Percentiles rank a stretch among this genome's conserved stretches.
Conservation (phyloP, 2,888 invertebrate species). For the Perizoma flavofasciatum region DNA sequence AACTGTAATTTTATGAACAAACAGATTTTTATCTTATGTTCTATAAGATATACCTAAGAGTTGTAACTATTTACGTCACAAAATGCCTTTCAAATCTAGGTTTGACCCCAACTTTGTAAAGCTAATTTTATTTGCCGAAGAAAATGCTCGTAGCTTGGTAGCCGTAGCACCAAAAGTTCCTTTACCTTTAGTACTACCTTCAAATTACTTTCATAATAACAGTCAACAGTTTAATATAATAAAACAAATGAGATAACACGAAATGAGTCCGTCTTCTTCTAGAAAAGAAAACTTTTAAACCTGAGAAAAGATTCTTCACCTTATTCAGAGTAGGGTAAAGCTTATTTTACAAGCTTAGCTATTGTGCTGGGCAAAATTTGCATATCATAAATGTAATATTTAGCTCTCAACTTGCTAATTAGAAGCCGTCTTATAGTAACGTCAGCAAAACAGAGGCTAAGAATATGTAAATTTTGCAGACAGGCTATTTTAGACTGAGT, state of each 20-base stretch:
- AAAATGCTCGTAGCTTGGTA: neutral
- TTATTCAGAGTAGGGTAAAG: conserved; percentile 51
- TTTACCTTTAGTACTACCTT: conserved; percentile 22
- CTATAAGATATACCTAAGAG: too few relatives aligned
- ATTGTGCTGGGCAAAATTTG: conserved; percentile 67
- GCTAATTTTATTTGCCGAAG: conserved; percentile 3
- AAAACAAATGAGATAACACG: conserved; percentile 57
- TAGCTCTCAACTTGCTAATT: conserved; percentile 82
- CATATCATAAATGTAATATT: conserved; percentile 83
- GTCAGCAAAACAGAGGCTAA: conserved; percentile 50
- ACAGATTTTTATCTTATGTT: too few relatives aligned
- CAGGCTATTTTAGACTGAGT: conserved; percentile 16
- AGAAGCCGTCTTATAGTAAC: conserved; percentile 71
- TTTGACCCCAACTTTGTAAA: neutral
- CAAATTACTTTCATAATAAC: conserved; percentile 38
- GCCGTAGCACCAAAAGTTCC: conserved; percentile 17
- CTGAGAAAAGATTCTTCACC: conserved; percentile 45
- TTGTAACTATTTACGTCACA: neutral
- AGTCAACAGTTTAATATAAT: conserved; percentile 43
- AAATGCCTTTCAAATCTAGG: neutral
- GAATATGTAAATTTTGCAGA: conserved; percentile 26
- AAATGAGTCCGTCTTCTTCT: conserved; percentile 57
- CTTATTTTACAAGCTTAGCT: conserved; percentile 45
- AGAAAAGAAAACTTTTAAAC: conserved; percentile 55
- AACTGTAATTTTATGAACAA: too few relatives aligned